phyloP scores from a whole-genome alignment of 2,888 invertebrate species.

The Ceramica pisi region DNA sequence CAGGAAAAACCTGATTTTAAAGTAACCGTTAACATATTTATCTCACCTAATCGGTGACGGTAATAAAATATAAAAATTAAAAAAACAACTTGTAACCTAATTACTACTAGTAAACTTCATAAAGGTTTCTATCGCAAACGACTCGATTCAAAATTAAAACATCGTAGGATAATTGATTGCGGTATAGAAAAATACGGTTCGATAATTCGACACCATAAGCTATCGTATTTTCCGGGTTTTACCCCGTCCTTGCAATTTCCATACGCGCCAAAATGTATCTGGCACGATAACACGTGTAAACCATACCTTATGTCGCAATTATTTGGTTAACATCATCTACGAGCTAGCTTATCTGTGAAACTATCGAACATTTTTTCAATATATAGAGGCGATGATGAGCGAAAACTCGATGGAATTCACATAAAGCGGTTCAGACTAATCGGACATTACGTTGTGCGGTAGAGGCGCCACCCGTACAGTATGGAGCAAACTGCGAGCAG shows the following conservation, averaged over 20 bases:
- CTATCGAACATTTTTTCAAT: constrained; percentile 55
- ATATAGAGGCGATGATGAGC: constrained; percentile 67
- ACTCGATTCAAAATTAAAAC: neutral
- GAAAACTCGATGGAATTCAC: constrained; percentile 76
- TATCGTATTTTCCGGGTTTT: constrained; percentile 28
- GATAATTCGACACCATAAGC: neutral
- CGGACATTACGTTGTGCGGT: constrained; percentile 60
- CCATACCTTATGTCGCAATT: constrained; percentile 48
- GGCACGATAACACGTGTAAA: constrained; percentile 52
- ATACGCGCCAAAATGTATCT: constrained; percentile 42
- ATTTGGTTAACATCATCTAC: constrained; percentile 47
- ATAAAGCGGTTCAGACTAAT: constrained; percentile 71
- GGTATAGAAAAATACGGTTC: neutral
- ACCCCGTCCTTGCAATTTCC: constrained; percentile 45
- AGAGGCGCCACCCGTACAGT: constrained; percentile 72
- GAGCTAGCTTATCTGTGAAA: constrained; percentile 46
- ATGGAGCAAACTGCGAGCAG: constrained; percentile 72
- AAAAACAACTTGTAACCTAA: no score
- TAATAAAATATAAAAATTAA: no score
- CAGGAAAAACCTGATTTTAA: no score
- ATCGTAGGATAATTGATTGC: no score
- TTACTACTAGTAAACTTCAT: no score
- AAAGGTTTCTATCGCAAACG: no score
- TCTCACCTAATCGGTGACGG: no score
- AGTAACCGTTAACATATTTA: no score